phyloP scores from a whole-genome alignment of 2,113 vertebrate species.

The Sturnus vulgaris region DNA sequence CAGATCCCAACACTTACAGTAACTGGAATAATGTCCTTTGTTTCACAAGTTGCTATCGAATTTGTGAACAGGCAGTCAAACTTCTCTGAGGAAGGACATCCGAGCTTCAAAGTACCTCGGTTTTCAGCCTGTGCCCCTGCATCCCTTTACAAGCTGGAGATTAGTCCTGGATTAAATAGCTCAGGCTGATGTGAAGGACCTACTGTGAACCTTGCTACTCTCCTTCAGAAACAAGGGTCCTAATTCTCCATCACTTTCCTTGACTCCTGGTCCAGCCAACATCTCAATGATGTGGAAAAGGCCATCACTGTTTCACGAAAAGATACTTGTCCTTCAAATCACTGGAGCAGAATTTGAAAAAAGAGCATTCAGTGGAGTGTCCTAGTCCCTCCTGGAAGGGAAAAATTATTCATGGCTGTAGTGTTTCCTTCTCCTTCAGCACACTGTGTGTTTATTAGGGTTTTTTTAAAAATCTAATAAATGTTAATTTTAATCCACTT shows the following conservation, averaged over 20 bases:
- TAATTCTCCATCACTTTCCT: not conserved
- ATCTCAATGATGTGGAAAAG: not conserved
- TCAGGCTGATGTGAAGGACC: not conserved
- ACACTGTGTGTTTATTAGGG: not conserved
- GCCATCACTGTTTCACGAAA: not conserved
- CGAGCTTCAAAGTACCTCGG: not conserved
- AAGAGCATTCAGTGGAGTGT: not conserved
- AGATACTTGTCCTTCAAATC: not conserved
- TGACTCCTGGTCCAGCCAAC: not conserved
- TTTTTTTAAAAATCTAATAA: not conserved
- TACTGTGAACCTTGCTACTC: not conserved
- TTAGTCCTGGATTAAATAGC: not conserved
- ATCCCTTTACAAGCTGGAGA: not conserved
- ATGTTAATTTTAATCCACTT: not conserved
- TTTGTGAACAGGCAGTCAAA: constrained; percentile 10
- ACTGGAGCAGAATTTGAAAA: not conserved
- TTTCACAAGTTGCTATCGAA: constrained; percentile 16
- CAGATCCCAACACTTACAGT: not conserved
- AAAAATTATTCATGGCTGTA: not conserved
- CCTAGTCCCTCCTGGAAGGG: not conserved
- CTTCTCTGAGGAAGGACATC: not conserved
- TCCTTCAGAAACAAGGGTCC: not conserved
- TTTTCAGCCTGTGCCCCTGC: not conserved
- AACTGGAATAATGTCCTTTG: constrained; percentile 49
- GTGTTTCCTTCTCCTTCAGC: not conserved